phyloP scores from a whole-genome alignment of 2,888 invertebrate genomes.

The Lochmaea capreae region DNA sequence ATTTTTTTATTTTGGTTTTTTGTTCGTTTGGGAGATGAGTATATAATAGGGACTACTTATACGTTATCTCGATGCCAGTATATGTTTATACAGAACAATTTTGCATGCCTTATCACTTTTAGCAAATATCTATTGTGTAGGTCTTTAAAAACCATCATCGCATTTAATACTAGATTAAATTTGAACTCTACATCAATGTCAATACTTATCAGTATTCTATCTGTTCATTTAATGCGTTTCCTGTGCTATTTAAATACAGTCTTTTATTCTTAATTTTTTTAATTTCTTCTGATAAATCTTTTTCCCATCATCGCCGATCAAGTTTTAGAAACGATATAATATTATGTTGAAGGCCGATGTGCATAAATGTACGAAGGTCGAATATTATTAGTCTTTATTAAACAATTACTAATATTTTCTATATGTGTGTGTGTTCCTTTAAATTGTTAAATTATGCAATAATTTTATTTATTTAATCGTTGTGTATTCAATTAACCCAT shows the following conservation, averaged over 20 bases:
- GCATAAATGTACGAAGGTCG: neutral
- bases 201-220: conserved; percentile 19
- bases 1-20: no score
- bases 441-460: conserved; percentile 2
- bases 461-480: neutral
- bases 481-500: neutral
- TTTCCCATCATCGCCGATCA: neutral
- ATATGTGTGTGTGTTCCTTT: neutral
- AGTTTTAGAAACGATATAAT: neutral
- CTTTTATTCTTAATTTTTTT: neutral
- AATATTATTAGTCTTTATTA: conserved; percentile 13
- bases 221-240: conserved; percentile 17
- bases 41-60: no score
- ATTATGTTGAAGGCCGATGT: conserved; percentile 2
- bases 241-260: neutral
- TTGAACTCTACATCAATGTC: conserved; percentile 22
- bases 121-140: no score
- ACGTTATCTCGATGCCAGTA: no score
- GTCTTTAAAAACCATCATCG: no score
- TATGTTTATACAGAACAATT: no score
- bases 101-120: no score
- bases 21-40: no score
- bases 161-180: neutral
- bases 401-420: conserved; percentile 10
- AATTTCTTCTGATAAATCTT: conserved; percentile 1